Conservation (phyloP, 2,797 vertebrate species). For the Emydoidea blandingii region DNA sequence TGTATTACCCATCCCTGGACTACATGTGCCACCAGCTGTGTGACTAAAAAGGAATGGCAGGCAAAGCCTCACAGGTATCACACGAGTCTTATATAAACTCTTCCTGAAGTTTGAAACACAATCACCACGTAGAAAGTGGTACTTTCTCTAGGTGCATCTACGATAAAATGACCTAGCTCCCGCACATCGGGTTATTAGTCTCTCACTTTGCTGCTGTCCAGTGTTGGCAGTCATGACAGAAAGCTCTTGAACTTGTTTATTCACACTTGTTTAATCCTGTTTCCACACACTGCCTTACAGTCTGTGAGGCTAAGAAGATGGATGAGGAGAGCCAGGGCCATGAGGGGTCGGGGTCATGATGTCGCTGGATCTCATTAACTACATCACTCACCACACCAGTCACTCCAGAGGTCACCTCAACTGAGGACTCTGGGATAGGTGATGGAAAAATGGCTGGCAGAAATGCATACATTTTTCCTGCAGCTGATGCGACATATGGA, state of each 20-base stretch:
- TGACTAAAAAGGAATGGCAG: slow-evolving; percentile 59
- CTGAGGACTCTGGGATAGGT: slow-evolving; percentile 43
- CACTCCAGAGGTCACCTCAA: slow-evolving; percentile 79
- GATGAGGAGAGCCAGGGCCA: slow-evolving; percentile 81
- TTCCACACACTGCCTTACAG: slow-evolving; percentile 79
- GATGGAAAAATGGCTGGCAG: slow-evolving; percentile 59
- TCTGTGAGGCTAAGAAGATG: slow-evolving; percentile 82
- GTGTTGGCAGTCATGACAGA: slow-evolving; percentile 80
- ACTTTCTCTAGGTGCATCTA: slow-evolving; percentile 79
- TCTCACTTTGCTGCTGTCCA: slow-evolving; percentile 78
- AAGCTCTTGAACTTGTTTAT: slow-evolving; percentile 85
- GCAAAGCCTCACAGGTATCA: slow-evolving; percentile 17
- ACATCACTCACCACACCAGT: slow-evolving; percentile 81
- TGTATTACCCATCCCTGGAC: slow-evolving; percentile 41
- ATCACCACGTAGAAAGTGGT: slow-evolving; percentile 6
- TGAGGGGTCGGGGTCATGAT: slow-evolving; percentile 81
- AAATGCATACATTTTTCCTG: slow-evolving; percentile 26
- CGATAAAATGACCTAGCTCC: slow-evolving; percentile 75
- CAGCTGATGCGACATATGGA: background rate
- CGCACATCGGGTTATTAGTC: slow-evolving; percentile 74
- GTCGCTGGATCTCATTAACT: slow-evolving; percentile 86
- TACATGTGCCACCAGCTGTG: slow-evolving; percentile 55
- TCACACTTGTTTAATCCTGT: slow-evolving; percentile 88
- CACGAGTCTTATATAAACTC: slow-evolving; percentile 19
- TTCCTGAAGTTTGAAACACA: background rate